Conservation (phyloP, 1,140 invertebrate species). For the Bursaphelenchus mucronatus region DNA sequence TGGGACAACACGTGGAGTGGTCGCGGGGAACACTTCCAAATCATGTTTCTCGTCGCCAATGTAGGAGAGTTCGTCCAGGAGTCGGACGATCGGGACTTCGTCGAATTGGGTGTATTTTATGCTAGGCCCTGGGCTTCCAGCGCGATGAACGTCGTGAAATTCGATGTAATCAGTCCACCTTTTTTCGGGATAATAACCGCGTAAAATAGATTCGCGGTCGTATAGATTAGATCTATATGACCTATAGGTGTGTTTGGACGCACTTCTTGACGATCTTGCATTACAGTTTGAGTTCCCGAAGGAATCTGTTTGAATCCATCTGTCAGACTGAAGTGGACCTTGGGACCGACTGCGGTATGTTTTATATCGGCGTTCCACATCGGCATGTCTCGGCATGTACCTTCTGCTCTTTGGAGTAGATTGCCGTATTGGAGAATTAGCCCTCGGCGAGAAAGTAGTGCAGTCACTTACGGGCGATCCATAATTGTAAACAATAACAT, state of each 20-base stretch:
- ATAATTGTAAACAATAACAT: constrained; percentile 33
- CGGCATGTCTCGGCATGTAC: neutral
- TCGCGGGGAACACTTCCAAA: constrained; percentile 4
- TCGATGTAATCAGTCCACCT: neutral
- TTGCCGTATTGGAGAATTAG: constrained; percentile 20
- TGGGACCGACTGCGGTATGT: constrained; percentile 30
- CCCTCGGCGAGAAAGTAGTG: constrained; percentile 17
- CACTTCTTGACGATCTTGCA: neutral
- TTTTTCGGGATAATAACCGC: constrained; percentile 18
- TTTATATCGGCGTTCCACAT: neutral
- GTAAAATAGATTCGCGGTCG: constrained; percentile 28
- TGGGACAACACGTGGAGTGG: constrained; percentile 18
- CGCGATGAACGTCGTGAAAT: neutral
- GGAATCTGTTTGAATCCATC: constrained; percentile 30
- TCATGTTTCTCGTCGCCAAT: constrained; percentile 16
- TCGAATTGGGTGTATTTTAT: constrained; percentile 19
- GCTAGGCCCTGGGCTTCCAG: neutral
- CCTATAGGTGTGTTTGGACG: constrained; percentile 25
- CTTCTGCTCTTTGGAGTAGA: constrained; percentile 27
- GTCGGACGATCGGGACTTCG: constrained; percentile 28
- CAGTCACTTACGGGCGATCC: neutral
- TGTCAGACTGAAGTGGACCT: constrained; percentile 27
- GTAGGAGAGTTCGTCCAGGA: constrained; percentile 18
- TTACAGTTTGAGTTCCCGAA: constrained; percentile 12
- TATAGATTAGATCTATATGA: constrained; percentile 38